Conservation (phyloP, 2,888 invertebrate genomes). For the Pyrrhia umbra region DNA sequence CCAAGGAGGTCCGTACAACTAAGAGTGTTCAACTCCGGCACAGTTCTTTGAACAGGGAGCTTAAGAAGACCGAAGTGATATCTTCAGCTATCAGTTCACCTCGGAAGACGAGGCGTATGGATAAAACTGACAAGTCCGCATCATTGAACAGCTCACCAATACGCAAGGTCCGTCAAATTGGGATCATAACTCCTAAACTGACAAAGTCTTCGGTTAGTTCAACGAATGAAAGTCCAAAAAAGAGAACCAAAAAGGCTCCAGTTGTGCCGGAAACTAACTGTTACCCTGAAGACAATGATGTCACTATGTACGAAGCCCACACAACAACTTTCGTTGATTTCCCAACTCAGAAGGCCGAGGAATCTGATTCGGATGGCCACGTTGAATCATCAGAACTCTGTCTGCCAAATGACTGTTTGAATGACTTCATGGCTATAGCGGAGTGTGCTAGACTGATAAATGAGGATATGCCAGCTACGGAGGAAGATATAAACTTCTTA, state of each 20-base stretch:
- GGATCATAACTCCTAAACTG: conserved; percentile 76
- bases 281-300: conserved; percentile 82
- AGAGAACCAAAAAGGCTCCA: conserved; percentile 79
- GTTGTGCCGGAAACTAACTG: conserved; percentile 70
- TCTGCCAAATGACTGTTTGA: conserved; percentile 85
- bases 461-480: conserved; percentile 74
- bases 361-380: conserved; percentile 84
- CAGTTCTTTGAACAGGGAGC: conserved; percentile 83
- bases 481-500: conserved; percentile 83
- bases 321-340: conserved; percentile 84
- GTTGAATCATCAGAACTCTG: conserved; percentile 84
- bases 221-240: conserved; percentile 83
- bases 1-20: conserved; percentile 80
- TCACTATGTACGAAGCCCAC: conserved; percentile 88
- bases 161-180: conserved; percentile 85
- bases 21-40: conserved; percentile 82
- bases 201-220: conserved; percentile 75
- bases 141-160: conserved; percentile 87
- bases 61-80: conserved; percentile 78
- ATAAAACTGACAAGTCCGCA: conserved; percentile 85
- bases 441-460: conserved; percentile 79
- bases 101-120: conserved; percentile 84
- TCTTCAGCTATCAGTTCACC: conserved; percentile 84
- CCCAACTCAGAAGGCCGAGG: conserved; percentile 80
- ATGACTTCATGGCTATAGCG: conserved; percentile 85